Evolutionary conservation across 2,797 vertebrate genomes (phyloP).

Genomic region (Alfaro cultratus): DNA sequence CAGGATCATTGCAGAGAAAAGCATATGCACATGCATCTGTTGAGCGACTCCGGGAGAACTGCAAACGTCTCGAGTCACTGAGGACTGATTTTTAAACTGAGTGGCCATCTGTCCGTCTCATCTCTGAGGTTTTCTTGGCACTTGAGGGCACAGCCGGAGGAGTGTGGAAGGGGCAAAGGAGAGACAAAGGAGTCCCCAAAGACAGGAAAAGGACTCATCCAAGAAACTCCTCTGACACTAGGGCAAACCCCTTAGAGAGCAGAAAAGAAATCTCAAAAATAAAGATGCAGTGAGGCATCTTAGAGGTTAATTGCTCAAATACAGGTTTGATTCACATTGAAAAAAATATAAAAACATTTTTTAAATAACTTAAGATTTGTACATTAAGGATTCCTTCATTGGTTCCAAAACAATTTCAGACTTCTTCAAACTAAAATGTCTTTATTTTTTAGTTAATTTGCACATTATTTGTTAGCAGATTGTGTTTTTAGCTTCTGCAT

Average conservation of each 20-base stretch:
- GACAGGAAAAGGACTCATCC: slow-evolving; percentile 58
- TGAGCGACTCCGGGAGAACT: slow-evolving; percentile 66
- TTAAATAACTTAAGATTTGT: background rate
- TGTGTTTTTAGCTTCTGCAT: background rate
- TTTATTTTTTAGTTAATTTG: background rate
- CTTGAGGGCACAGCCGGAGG: slow-evolving; percentile 39
- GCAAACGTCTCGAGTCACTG: slow-evolving; percentile 50
- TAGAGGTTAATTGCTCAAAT: background rate
- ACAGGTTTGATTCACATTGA: background rate
- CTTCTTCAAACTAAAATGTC: background rate
- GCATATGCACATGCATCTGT: slow-evolving; percentile 81
- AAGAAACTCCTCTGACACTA: slow-evolving; percentile 55
- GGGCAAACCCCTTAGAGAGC: background rate
- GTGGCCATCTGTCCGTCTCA: slow-evolving; percentile 78
- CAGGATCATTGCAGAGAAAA: slow-evolving; percentile 71
- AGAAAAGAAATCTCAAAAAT: background rate
- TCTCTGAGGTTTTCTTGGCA: slow-evolving; percentile 75
- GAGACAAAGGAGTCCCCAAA: slow-evolving; percentile 73
- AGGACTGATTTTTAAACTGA: slow-evolving; percentile 71
- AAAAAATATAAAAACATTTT: background rate
- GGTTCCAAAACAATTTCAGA: background rate
- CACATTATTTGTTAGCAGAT: background rate
- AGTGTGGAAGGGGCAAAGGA: slow-evolving; percentile 20
- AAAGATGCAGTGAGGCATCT: background rate
- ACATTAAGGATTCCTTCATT: background rate